phyloP scores from a whole-genome alignment of 2,888 invertebrate genomes.

The Nebria salina region DNA sequence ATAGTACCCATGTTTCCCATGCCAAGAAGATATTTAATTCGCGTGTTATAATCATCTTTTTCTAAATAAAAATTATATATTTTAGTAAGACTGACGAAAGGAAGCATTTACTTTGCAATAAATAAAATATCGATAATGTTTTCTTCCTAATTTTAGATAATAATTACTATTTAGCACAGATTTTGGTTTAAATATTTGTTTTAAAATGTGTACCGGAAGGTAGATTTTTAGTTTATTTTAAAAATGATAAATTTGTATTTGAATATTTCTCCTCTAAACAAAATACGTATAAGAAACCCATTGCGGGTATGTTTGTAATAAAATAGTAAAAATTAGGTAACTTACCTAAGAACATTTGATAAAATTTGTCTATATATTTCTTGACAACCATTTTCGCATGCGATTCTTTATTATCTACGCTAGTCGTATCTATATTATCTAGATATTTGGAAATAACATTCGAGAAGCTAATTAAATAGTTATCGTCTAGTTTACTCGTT shows the following conservation, averaged over 20 bases:
- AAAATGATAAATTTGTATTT: too few species aligned
- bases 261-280: too few species aligned
- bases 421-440: background rate
- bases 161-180: too few species aligned
- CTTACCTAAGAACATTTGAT: constrained; percentile 3
- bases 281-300: too few species aligned
- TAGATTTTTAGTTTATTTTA: too few species aligned
- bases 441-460: constrained; percentile 5
- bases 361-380: constrained; percentile 13
- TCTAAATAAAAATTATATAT: constrained; percentile 3
- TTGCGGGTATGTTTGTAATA: too few species aligned
- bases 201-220: too few species aligned
- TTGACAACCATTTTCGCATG: background rate
- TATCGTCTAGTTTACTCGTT: constrained; percentile 11
- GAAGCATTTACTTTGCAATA: too few species aligned
- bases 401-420: constrained; percentile 3
- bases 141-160: too few species aligned
- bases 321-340: background rate
- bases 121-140: too few species aligned
- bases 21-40: constrained; percentile 28
- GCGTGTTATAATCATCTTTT: constrained; percentile 18
- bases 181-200: too few species aligned
- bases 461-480: constrained; percentile 28
- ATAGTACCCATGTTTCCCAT: constrained; percentile 12
- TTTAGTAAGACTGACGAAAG: too few species aligned